Evolutionary conservation across 2,888 invertebrate genomes (phyloP).

Genomic region (Patella ulyssiponensis): DNA sequence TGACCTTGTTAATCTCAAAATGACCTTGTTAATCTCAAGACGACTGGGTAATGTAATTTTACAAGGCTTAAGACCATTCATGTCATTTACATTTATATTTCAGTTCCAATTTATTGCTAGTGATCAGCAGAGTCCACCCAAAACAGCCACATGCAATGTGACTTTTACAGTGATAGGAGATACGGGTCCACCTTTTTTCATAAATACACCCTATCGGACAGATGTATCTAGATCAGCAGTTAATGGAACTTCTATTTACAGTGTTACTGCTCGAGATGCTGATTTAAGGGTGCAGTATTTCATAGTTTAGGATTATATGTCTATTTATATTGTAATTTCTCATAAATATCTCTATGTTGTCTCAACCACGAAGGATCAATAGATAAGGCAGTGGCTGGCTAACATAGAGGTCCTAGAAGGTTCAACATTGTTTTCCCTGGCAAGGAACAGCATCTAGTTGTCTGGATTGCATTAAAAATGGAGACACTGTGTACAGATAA

Average conservation of each 20-base stretch:
- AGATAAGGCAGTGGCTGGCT: too few relatives aligned
- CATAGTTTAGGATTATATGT: background rate
- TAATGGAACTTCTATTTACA: slow-evolving; percentile 46
- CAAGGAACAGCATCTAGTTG: too few relatives aligned
- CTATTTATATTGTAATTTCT: background rate
- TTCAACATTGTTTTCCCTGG: too few relatives aligned
- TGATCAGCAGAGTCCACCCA: slow-evolving; percentile 55
- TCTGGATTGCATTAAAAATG: too few relatives aligned
- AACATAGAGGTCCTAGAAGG: too few relatives aligned
- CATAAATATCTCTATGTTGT: background rate
- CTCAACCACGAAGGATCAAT: background rate
- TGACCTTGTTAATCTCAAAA: too few relatives aligned
- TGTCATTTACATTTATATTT: background rate
- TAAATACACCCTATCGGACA: slow-evolving; percentile 45
- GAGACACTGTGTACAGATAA: too few relatives aligned
- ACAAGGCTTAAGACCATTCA: too few relatives aligned
- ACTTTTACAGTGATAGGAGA: slow-evolving; percentile 49
- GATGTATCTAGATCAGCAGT: slow-evolving; percentile 47
- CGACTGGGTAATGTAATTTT: too few relatives aligned
- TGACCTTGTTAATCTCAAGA: too few relatives aligned
- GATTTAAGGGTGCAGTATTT: slow-evolving; percentile 46
- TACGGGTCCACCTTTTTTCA: slow-evolving; percentile 43
- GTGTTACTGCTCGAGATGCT: slow-evolving; percentile 54
- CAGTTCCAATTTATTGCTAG: slow-evolving; percentile 58
- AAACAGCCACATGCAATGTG: slow-evolving; percentile 39